These are phyloP conservation scores for Sphaeridia pumilis DNA, from an alignment of 2,888 invertebrate genomes.

Conservation along the genomic window DNA sequence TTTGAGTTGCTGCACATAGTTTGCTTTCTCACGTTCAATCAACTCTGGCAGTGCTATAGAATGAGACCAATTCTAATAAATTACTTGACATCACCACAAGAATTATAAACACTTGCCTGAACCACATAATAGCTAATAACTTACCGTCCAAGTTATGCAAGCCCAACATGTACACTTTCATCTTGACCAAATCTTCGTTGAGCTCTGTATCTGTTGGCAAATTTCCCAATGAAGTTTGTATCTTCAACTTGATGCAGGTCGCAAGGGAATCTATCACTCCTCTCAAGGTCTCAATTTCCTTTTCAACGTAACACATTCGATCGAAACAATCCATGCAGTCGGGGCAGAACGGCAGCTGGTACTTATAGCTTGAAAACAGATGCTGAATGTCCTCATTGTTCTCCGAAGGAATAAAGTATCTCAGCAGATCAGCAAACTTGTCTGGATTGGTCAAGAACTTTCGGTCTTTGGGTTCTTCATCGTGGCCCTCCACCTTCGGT, in stretches of 20 bases:
- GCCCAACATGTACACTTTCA: neutral
- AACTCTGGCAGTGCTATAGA: neutral
- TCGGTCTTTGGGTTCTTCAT: constrained; percentile 1
- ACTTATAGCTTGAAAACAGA: neutral
- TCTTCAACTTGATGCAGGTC: constrained; percentile 4
- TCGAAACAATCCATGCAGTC: constrained; percentile 4
- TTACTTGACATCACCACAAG: too few relatives aligned
- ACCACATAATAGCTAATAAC: too few relatives aligned
- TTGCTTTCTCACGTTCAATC: neutral
- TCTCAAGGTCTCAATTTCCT: constrained; percentile 5
- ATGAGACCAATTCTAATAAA: too few relatives aligned
- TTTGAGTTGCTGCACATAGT: neutral
- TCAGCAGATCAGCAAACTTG: neutral
- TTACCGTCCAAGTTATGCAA: neutral
- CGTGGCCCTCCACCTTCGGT: neutral
- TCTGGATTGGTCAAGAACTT: constrained; percentile 5
- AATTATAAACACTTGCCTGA: too few relatives aligned
- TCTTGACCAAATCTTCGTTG: neutral
- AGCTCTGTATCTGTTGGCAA: neutral
- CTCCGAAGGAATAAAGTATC: constrained; percentile 2
- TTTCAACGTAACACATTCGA: constrained; percentile 7
- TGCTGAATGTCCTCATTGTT: neutral
- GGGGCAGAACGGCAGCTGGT: constrained; percentile 9
- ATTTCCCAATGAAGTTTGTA: neutral
- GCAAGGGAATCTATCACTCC: constrained; percentile 5